These are phyloP conservation scores for Gymnothorax reevesii DNA, from an alignment of 2,797 vertebrate genomes.

Conservation along the genomic window DNA sequence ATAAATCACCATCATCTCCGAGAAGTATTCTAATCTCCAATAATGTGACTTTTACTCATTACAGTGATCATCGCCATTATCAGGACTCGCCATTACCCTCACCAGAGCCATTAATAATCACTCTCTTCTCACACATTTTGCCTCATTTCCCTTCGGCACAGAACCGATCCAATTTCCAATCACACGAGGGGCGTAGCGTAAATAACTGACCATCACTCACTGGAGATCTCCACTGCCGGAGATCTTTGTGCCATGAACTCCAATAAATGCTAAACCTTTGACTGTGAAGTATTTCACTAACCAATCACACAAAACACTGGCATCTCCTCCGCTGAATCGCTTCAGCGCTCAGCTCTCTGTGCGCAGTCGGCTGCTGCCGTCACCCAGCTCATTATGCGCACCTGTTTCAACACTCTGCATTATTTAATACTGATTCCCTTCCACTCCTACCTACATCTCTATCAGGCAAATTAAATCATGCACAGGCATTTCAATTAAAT, in stretches of 20 bases:
- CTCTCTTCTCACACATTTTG: not conserved
- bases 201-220: not conserved
- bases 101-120: not conserved
- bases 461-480: not conserved
- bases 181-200: not conserved
- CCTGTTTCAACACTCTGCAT: not conserved
- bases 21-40: too few species aligned
- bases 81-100: not conserved
- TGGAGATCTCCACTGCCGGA: not conserved
- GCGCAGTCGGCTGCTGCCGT: not conserved
- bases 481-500: not conserved
- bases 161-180: not conserved
- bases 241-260: not conserved
- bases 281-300: not conserved
- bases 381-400: not conserved
- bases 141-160: not conserved
- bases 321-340: not conserved
- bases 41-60: too few species aligned
- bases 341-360: not conserved
- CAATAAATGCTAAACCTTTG: not conserved
- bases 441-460: not conserved
- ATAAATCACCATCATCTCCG: not conserved
- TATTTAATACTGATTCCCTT: not conserved
- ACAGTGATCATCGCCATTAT: too few species aligned
- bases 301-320: not conserved